Evolutionary conservation across 2,888 invertebrate species (phyloP).

Genomic region (Pecten maximus): DNA sequence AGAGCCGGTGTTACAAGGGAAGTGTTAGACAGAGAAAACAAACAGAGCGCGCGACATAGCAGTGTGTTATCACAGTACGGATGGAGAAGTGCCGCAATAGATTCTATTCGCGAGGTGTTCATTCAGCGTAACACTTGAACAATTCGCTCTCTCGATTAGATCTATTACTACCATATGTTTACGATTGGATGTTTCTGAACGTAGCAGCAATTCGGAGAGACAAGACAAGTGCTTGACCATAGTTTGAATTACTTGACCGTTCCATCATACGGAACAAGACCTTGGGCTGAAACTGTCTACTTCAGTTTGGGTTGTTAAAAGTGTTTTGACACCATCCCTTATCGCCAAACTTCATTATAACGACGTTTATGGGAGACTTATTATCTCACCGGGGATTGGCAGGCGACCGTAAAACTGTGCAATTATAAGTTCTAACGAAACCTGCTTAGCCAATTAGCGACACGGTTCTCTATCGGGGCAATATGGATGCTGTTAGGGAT

Average conservation of each 20-base stretch:
- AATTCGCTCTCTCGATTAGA: not conserved
- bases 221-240: not conserved
- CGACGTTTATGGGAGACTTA: not conserved
- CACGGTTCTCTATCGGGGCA: not conserved
- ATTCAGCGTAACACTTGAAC: not conserved
- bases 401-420: not conserved
- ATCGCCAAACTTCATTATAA: not conserved
- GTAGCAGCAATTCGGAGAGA: not conserved
- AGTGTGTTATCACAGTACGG: not conserved
- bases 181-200: not conserved
- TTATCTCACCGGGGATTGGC: not conserved
- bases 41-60: slow-evolving; percentile 7
- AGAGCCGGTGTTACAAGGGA: not conserved
- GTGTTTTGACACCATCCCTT: not conserved
- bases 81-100: not conserved
- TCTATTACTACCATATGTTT: not conserved
- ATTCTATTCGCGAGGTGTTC: not conserved
- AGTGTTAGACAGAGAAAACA: slow-evolving; percentile 6
- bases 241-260: not conserved
- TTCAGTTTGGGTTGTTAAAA: not conserved
- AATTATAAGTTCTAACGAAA: not conserved
- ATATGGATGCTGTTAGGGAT: not conserved
- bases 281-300: not conserved
- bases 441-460: not conserved
- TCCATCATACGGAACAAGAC: not conserved